Evolutionary conservation across 2,797 vertebrate genomes (phyloP), one percentile per base, ranked within the genome.

Genomic region (Siniperca obscura): DNA sequence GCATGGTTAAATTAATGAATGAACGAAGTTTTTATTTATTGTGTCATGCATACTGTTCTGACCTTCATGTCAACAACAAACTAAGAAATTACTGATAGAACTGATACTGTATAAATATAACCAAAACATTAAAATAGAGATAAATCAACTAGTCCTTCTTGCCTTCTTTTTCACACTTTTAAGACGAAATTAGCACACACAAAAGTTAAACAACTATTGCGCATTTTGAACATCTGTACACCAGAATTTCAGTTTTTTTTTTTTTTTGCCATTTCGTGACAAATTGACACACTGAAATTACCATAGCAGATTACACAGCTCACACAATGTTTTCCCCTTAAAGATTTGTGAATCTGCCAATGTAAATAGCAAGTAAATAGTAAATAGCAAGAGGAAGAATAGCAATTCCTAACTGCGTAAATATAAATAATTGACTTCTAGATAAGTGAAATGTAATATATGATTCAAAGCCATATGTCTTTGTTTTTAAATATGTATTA

Each of bases 131-230:
- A 2, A 56, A 56, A 21, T 50, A 50, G 48, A 50, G 48, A 50
- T 8, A 3, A 50, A 21, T 19, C 21, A 50, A 50, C 6, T 21
- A 19, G 48, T 21, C 7, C 17, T 21, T 21, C 17, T 50, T 48
- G 16, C 46, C 46, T 48, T 17, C 46, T 48, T 48, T 48, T 48
- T 21, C 17, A 21, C 19, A 3, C 10, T 19, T 48, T 48, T 66
- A 1, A 19, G 44, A 0, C 11, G 19, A 57, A n/a, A 2, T 27
- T 19, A 48, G 1, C n/a, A 40, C 0, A 56, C 3, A 9, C 27
- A 1, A 44, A 36, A 42, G 7, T 25, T 16, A 22, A 67, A 36
- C 19, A 34, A 17, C 25, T 30, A 55, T 13, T 14, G 30, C 30
- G 6, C 6, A 5, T 53, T 21, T 66, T 21, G 0, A 11, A 36